Conservation (phyloP, 2,888 invertebrate species). For the Tanaodytes sp. region DNA sequence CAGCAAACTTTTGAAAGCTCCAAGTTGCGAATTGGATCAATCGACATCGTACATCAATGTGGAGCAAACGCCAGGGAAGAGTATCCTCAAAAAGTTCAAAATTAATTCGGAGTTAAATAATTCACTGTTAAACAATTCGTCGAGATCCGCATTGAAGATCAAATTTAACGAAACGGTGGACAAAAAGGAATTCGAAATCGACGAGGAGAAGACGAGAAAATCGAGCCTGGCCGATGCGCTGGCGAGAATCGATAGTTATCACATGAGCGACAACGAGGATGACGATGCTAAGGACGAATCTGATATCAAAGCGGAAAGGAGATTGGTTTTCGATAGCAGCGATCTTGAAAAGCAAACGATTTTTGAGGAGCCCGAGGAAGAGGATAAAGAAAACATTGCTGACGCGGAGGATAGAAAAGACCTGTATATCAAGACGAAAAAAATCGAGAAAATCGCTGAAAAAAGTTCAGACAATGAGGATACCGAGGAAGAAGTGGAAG, state of each 20-base stretch:
- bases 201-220: slow-evolving; percentile 8
- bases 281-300: background rate
- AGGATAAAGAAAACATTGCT: slow-evolving; percentile 24
- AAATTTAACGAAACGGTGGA: slow-evolving; percentile 63
- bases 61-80: slow-evolving; percentile 65
- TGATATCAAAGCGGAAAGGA: background rate
- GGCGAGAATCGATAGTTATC: slow-evolving; percentile 56
- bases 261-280: slow-evolving; percentile 16
- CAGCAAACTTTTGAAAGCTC: slow-evolving; percentile 63
- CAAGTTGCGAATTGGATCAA: slow-evolving; percentile 61
- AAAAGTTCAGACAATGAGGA: background rate
- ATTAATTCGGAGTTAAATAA: slow-evolving; percentile 25
- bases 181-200: slow-evolving; percentile 52
- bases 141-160: slow-evolving; percentile 63
- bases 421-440: background rate
- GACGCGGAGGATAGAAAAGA: slow-evolving; percentile 29
- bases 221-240: slow-evolving; percentile 52
- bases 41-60: slow-evolving; percentile 64
- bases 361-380: slow-evolving; percentile 6
- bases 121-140: slow-evolving; percentile 17
- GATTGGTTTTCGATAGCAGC: slow-evolving; percentile 16
- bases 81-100: slow-evolving; percentile 64
- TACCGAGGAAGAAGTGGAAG: background rate
- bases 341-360: background rate
- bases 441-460: background rate